Percentiles rank a stretch among this genome's conserved stretches.
Evolutionary conservation across 2,113 vertebrate genomes (phyloP).

Genomic region (Rynchops niger): DNA sequence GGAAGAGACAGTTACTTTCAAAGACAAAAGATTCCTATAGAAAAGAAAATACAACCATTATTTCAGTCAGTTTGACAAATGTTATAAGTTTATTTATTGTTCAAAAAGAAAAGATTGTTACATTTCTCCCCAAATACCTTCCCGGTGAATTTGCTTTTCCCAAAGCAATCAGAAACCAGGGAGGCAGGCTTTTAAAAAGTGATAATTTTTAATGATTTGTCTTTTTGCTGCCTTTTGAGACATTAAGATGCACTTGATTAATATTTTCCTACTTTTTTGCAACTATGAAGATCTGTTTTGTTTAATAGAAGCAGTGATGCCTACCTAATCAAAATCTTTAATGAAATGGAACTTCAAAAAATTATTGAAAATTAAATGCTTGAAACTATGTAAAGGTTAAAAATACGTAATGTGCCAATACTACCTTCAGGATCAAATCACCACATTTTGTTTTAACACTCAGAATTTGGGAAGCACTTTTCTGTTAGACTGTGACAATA

Average conservation of each 20-base stretch:
- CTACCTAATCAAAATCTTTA: neutral
- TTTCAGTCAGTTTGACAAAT: neutral
- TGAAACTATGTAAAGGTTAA: neutral
- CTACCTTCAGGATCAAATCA: neutral
- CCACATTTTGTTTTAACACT: neutral
- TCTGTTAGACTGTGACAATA: neutral
- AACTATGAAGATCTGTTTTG: neutral
- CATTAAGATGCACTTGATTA: neutral
- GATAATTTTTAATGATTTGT: neutral
- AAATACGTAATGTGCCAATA: neutral
- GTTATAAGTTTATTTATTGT: neutral
- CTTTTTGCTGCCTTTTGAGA: neutral
- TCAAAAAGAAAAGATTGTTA: neutral
- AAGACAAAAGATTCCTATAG: constrained; percentile 92
- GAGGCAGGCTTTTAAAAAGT: neutral
- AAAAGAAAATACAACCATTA: constrained; percentile 19
- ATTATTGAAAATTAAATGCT: neutral
- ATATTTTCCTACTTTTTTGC: neutral
- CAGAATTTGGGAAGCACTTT: neutral
- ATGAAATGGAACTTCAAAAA: neutral
- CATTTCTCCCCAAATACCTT: neutral
- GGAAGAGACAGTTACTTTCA: constrained; percentile 93
- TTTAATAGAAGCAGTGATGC: neutral
- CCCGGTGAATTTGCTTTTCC: neutral
- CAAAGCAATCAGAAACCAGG: neutral